Evolutionary conservation across 2,113 vertebrate genomes (phyloP), one percentile per base, ranked within the genome.

Genomic region (Burhinus bistriatus): DNA sequence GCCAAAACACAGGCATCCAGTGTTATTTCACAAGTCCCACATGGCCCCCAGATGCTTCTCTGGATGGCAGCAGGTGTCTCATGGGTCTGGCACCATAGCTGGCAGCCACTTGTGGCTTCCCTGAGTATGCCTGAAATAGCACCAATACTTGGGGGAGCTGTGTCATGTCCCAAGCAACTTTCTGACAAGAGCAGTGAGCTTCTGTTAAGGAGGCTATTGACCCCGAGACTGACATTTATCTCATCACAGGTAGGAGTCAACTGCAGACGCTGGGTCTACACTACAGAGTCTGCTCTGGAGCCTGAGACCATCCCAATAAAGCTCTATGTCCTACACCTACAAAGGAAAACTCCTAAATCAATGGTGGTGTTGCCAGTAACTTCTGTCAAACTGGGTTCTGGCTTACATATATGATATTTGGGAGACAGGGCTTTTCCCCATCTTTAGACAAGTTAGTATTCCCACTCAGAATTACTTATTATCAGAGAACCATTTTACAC

Each of bases 401-500:
- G 18, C 25, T 87, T 70, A 26, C 83, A 91, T 72, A 29, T 72
- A 42, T 44, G 80, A 29, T 26, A 25, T 40, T 65, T 4, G 10
- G 19, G 32, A 94, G 25, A 57, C 21, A 51, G 36, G 40, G 58
- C 9, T 91, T 87, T 97, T 52, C 51, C 58, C 38, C 62, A 68
- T 88, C 12, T 10, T 90, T 40, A 51, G 34, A 44, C 34, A 90
- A 92, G 61, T 93, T 94, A 42, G 70, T 91, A 81, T 94, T 94
- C 85, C 55, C 68, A 70, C 44, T 61, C 61, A 69, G 90, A 94
- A 94, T 91, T 89, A 81, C 70, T 97, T 83, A 95, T 95, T 81
- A 81, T 83, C 86, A 95, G 75, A 83, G 95, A 91, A 65, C 69
- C 80, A 92, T 93, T 96, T 97, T 78, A 87, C 89, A 85, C 5